Evolutionary conservation across 2,888 invertebrate species (phyloP), one percentile per base, ranked within the genome.

Genomic region (Teinopalpus imperialis): DNA sequence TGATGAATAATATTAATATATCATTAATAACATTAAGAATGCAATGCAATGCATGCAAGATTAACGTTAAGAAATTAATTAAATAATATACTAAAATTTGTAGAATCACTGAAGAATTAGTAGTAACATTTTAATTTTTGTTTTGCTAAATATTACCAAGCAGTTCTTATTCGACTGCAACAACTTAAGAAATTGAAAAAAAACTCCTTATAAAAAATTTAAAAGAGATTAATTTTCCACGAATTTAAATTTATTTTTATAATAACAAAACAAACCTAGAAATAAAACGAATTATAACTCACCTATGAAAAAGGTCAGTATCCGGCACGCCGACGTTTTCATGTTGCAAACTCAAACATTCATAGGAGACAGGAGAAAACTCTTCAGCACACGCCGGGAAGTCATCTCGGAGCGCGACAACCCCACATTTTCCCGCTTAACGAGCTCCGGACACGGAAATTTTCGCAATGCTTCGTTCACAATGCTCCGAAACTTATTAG

Each of bases 401-500:
- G 54, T 70, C 72, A 71, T 71, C 64, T 65, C 59, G 56, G 52
- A 61, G 62, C 53, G 34, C 53, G 43, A 36, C 57, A 52, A 51
- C 31, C 40, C 61, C 59, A 70, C 71, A 72, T 74, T 66, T 69
- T 56, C 53, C 57, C 39, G 54, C 56, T 36, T 56, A 57, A 57
- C 57, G 54, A 62, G 51, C 23, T 37, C 39, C 43, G 34, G n/a
- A 35, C 44, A 30, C 46, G 47, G 41, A 48, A 43, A 49, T 48
- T 44, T 48, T 36, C 61, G 76, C 76, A 78, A 75, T 71, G 53
- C 61, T 52, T 35, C 56, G 52, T 47, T 36, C 59, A 69, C 70
- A 71, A 69, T 74, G 58, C 62, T 58, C 51, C 49, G 52, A 57
- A 69, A 65, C 74, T 75, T 67, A 71, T 79, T 76, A 74, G 41